phyloP scores from a whole-genome alignment of 1,140 invertebrate species.

The Eurosta solidaginis region DNA sequence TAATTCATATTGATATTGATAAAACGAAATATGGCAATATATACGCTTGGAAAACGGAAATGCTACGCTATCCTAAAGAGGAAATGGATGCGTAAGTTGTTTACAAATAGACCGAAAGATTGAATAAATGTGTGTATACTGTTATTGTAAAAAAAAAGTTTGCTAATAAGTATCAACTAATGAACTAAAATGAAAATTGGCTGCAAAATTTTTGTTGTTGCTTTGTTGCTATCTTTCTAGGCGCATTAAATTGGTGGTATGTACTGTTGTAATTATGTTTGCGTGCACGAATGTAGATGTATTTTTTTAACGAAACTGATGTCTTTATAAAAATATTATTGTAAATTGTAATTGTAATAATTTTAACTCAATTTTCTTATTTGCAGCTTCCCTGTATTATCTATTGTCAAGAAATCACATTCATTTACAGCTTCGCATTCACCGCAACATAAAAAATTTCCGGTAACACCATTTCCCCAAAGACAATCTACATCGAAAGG shows the following conservation, averaged over 20 bases:
- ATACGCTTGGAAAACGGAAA: conserved; percentile 69
- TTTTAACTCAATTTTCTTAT: background rate
- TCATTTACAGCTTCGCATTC: background rate
- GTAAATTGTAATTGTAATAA: background rate
- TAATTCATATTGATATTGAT: conserved; percentile 62
- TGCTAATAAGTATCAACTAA: background rate
- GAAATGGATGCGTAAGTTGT: conserved; percentile 64
- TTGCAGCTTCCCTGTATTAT: background rate
- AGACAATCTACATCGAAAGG: background rate
- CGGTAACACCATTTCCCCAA: background rate
- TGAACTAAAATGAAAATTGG: background rate
- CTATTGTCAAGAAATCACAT: conserved; percentile 6
- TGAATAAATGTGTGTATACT: background rate
- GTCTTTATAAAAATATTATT: background rate
- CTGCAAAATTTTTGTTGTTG: background rate
- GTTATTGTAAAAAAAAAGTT: background rate
- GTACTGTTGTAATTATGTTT: background rate
- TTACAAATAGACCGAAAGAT: background rate
- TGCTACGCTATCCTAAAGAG: conserved; percentile 62
- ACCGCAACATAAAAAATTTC: background rate
- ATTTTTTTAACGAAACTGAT: background rate
- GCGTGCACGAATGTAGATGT: background rate
- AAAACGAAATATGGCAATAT: conserved; percentile 68
- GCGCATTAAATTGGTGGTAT: background rate
- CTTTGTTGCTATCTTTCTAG: background rate